Conservation (phyloP, 2,797 vertebrate genomes). For the Pelobates cultripes region DNA sequence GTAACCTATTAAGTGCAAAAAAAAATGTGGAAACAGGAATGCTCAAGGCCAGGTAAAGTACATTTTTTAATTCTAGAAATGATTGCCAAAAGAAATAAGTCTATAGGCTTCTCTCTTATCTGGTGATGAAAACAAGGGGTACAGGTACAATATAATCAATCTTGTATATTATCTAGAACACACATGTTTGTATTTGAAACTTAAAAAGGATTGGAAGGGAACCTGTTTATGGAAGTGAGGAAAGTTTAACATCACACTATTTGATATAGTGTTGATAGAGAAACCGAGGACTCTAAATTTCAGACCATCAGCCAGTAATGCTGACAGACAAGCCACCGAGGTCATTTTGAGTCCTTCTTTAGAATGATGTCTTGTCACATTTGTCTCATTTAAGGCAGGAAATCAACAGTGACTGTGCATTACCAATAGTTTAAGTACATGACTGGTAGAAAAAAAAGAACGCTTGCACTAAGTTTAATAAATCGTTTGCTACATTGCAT, state of each 20-base stretch:
- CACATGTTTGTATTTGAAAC: neutral
- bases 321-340: slow-evolving; percentile 21
- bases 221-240: slow-evolving; percentile 10
- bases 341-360: slow-evolving; percentile 25
- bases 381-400: slow-evolving; percentile 13
- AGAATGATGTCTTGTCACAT: slow-evolving; percentile 8
- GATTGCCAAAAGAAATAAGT: too few species aligned
- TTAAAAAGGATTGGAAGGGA: slow-evolving; percentile 26
- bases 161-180: neutral
- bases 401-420: neutral
- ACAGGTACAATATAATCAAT: neutral
- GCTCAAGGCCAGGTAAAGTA: too few species aligned
- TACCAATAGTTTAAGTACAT: neutral
- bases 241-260: slow-evolving; percentile 13
- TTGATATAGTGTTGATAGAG: slow-evolving; percentile 28
- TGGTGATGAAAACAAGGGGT: neutral
- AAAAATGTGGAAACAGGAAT: too few species aligned
- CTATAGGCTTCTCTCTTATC: neutral
- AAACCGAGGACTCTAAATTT: neutral
- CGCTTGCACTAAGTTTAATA: too few species aligned
- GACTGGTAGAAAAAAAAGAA: too few species aligned
- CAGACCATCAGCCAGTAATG: slow-evolving; percentile 6
- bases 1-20: too few species aligned
- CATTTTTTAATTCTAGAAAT: too few species aligned
- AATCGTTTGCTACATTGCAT: neutral